These are phyloP conservation scores for Sitophilus oryzae DNA, from an alignment of 1,140 invertebrate species.

Conservation along the genomic window DNA sequence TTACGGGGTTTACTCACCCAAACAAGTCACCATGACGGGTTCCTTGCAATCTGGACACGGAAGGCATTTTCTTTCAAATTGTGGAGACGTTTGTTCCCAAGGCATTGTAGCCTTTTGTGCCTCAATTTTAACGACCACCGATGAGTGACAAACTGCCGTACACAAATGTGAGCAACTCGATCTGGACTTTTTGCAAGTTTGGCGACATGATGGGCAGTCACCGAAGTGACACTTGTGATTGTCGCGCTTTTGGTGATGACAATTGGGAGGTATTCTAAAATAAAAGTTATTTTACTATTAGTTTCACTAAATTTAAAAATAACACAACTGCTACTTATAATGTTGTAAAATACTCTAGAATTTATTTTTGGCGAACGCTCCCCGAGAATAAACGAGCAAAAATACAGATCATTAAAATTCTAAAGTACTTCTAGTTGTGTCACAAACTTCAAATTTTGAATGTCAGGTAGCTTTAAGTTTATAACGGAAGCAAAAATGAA, in stretches of 20 bases:
- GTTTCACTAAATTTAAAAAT: too few species aligned
- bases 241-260: conserved; percentile 66
- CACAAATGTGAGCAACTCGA: conserved; percentile 72
- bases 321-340: too few species aligned
- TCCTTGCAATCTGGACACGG: conserved; percentile 67
- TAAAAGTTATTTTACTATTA: too few species aligned
- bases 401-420: too few species aligned
- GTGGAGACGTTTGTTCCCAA: conserved; percentile 57
- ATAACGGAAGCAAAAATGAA: too few species aligned
- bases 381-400: too few species aligned
- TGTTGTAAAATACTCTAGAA: too few species aligned
- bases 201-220: conserved; percentile 75
- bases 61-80: conserved; percentile 58
- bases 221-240: conserved; percentile 84
- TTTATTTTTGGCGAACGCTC: too few species aligned
- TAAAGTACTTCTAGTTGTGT: too few species aligned
- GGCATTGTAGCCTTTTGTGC: conserved; percentile 62
- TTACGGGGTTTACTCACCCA: conserved; percentile 26
- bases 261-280: conserved; percentile 62
- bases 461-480: too few species aligned
- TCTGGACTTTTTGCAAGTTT: conserved; percentile 60
- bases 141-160: conserved; percentile 70
- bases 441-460: too few species aligned
- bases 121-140: conserved; percentile 63
- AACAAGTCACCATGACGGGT: conserved; percentile 67